A percentile compares a stretch with the other conserved stretches of the same genome.
Conservation (phyloP, 2,888 invertebrate species). For the Thera britannica region DNA sequence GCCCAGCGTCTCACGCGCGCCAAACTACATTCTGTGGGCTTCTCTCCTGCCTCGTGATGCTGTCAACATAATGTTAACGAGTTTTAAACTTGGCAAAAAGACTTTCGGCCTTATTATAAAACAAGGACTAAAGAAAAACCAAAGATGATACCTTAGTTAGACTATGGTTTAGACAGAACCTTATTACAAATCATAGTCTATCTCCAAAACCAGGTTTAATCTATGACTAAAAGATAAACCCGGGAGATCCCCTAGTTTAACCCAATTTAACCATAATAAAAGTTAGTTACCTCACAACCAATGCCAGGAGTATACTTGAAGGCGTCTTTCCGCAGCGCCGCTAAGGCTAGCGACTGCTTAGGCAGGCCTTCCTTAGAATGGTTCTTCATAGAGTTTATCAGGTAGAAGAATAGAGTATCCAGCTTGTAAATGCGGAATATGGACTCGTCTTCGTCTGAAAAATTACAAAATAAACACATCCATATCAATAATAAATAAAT, state of each 20-base stretch:
- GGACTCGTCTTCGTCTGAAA: constrained; percentile 63
- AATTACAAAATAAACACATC: neutral
- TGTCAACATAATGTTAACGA: constrained; percentile 35
- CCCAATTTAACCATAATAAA: neutral
- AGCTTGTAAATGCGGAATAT: constrained; percentile 69
- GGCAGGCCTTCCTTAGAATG: constrained; percentile 63
- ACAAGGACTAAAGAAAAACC: too few relatives aligned
- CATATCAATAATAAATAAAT: too few relatives aligned
- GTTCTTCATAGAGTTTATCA: constrained; percentile 59
- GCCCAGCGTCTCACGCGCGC: constrained; percentile 69
- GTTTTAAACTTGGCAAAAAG: neutral
- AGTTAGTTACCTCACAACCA: constrained; percentile 58
- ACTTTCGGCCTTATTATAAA: too few relatives aligned
- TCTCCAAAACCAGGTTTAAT: too few relatives aligned
- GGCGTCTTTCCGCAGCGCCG: constrained; percentile 62
- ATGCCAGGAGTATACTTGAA: constrained; percentile 67
- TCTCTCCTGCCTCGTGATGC: constrained; percentile 63
- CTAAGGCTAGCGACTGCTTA: constrained; percentile 62
- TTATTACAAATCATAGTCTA: too few relatives aligned
- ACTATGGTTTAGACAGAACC: too few relatives aligned
- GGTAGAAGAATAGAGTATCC: constrained; percentile 62
- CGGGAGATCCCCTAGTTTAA: too few relatives aligned
- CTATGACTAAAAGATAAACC: too few relatives aligned
- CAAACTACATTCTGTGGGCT: constrained; percentile 57
- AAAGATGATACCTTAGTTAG: too few relatives aligned